Conservation (phyloP, 2,797 vertebrate species). For the Babyrousa celebensis region DNA sequence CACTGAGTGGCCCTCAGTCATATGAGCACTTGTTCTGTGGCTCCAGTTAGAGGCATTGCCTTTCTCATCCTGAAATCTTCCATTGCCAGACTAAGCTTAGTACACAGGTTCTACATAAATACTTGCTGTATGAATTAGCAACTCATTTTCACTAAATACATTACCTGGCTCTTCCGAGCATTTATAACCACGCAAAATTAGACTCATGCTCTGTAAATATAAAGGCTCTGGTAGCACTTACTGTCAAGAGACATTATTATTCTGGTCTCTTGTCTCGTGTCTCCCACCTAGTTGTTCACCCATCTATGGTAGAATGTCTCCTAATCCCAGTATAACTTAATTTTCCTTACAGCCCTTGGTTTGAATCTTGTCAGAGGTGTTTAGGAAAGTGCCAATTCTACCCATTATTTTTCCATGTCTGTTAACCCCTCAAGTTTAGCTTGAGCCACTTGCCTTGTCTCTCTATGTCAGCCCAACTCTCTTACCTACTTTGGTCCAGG, state of each 20-base stretch:
- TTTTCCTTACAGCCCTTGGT: neutral
- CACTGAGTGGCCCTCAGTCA: neutral
- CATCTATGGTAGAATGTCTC: neutral
- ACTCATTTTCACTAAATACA: neutral
- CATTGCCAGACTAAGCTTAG: neutral
- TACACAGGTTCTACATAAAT: neutral
- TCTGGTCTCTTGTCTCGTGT: neutral
- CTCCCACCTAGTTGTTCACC: neutral
- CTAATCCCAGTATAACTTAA: neutral
- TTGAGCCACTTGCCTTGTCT: neutral
- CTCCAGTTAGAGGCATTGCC: neutral
- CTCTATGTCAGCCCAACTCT: neutral
- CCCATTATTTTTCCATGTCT: neutral
- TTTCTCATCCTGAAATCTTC: neutral
- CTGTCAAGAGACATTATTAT: neutral
- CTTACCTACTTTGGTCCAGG: neutral
- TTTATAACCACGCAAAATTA: constrained; percentile 3
- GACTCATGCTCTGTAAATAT: too few relatives aligned
- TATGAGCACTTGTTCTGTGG: neutral
- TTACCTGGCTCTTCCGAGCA: neutral
- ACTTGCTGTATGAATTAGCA: constrained; percentile 13
- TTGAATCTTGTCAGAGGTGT: neutral
- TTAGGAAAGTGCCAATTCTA: neutral
- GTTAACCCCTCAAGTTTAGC: neutral
- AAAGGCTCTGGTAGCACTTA: neutral